These are phyloP conservation scores for Electrona antarctica DNA, from an alignment of 2,113 vertebrate species.

Conservation along the genomic window DNA sequence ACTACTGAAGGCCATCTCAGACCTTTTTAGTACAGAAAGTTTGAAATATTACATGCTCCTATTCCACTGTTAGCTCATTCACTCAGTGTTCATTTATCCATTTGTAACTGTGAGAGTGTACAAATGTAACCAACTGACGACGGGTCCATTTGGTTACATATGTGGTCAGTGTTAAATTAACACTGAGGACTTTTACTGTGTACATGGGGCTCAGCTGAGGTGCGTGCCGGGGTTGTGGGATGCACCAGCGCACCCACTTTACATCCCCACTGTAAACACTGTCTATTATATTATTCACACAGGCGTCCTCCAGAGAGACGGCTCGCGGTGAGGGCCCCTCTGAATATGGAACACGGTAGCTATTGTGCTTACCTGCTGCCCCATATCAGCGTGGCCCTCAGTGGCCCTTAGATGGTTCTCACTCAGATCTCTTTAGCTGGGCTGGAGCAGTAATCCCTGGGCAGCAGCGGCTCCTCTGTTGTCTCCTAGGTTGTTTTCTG, in stretches of 20 bases:
- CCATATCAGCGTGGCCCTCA: conserved; percentile 66
- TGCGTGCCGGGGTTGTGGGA: conserved; percentile 72
- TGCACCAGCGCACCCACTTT: conserved; percentile 76
- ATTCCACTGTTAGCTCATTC: conserved; percentile 73
- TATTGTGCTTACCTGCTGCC: conserved; percentile 78
- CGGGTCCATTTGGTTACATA: too few relatives aligned
- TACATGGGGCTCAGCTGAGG: conserved; percentile 73
- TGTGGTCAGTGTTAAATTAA: too few relatives aligned
- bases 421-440: conserved; percentile 78
- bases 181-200: too few relatives aligned
- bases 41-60: conserved; percentile 67
- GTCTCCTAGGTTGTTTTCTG: conserved; percentile 92
- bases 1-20: conserved; percentile 25
- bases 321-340: conserved; percentile 69
- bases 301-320: conserved; percentile 74
- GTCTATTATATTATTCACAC: conserved; percentile 82
- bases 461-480: conserved; percentile 80
- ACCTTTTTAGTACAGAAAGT: conserved; percentile 55
- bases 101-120: too few relatives aligned
- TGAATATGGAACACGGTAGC: conserved; percentile 81
- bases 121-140: too few relatives aligned
- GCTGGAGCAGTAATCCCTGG: conserved; percentile 78
- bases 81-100: neutral
- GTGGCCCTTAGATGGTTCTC: conserved; percentile 72
- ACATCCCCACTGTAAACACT: conserved; percentile 82